A percentile compares a stretch with the other conserved stretches of the same genome.
Conservation (phyloP, 2,888 invertebrate genomes). For the Eilema sororculum region DNA sequence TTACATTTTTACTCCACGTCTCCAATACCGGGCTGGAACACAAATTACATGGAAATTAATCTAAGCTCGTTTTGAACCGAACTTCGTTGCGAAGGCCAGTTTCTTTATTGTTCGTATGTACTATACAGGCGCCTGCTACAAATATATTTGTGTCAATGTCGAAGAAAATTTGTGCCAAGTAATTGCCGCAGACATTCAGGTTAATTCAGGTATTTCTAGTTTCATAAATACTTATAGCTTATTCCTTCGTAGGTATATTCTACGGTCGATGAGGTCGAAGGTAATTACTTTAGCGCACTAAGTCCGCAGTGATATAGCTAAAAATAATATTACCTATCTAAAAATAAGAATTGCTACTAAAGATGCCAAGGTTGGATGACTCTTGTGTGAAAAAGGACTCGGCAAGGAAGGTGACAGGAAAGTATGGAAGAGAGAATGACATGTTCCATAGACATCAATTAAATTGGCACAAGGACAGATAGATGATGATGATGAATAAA, state of each 20-base stretch:
- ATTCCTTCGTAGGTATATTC: background rate
- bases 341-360: too few species aligned
- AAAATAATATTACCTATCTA: background rate
- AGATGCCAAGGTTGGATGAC: background rate
- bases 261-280: background rate
- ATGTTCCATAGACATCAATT: too few species aligned
- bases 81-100: slow-evolving; percentile 57
- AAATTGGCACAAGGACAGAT: too few species aligned
- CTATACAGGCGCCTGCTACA: slow-evolving; percentile 20
- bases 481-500: background rate
- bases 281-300: background rate
- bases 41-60: slow-evolving; percentile 78
- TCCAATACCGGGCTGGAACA: slow-evolving; percentile 66
- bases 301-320: background rate
- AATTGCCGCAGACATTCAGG: background rate
- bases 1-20: slow-evolving; percentile 71
- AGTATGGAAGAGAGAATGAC: too few species aligned
- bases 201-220: too few species aligned
- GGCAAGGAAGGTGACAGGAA: too few species aligned
- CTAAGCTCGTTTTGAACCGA: slow-evolving; percentile 64
- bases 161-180: slow-evolving; percentile 15
- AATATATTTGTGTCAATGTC: slow-evolving; percentile 17
- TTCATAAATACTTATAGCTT: too few species aligned
- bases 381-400: background rate
- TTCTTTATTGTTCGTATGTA: slow-evolving; percentile 54